Percentiles rank a stretch among this genome's conserved stretches.
These are phyloP conservation scores for Odontomyia ornata DNA, from an alignment of 2,888 invertebrate genomes.

Conservation along the genomic window DNA sequence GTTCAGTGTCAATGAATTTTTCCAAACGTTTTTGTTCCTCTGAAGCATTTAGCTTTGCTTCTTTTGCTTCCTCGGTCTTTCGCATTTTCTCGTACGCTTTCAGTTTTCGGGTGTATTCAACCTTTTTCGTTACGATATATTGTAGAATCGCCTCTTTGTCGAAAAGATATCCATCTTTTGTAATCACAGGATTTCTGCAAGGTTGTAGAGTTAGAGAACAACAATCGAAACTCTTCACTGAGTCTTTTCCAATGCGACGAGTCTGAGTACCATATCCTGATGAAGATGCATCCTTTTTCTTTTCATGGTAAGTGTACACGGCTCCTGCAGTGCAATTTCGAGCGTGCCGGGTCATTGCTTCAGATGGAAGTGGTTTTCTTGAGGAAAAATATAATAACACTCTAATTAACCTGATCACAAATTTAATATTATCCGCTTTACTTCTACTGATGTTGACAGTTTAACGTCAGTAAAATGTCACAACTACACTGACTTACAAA, in stretches of 20 bases:
- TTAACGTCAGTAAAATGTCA: no score
- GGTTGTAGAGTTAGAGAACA: constrained; percentile 97
- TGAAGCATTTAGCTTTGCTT: constrained; percentile 75
- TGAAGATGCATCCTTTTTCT: constrained; percentile 92
- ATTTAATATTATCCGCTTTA: no score
- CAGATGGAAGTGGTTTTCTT: neutral
- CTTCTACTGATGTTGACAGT: no score
- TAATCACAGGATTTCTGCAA: constrained; percentile 90
- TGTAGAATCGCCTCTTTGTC: constrained; percentile 97
- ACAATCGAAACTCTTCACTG: constrained; percentile 90
- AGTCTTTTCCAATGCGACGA: constrained; percentile 81
- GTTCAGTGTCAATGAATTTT: constrained; percentile 84
- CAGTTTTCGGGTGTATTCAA: constrained; percentile 84
- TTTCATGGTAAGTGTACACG: constrained; percentile 98
- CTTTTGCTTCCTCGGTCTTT: constrained; percentile 76
- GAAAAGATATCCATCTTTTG: constrained; percentile 91
- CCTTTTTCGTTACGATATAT: constrained; percentile 94
- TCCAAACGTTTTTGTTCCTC: constrained; percentile 79
- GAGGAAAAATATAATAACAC: no score
- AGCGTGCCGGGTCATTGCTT: constrained; percentile 90
- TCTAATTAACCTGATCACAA: no score
- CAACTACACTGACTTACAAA: no score
- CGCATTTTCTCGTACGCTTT: constrained; percentile 93
- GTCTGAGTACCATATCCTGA: constrained; percentile 92
- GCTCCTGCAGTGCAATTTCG: constrained; percentile 98